These are phyloP conservation scores for Ormyrus thymus DNA, from an alignment of 2,888 invertebrate genomes.

Conservation along the genomic window DNA sequence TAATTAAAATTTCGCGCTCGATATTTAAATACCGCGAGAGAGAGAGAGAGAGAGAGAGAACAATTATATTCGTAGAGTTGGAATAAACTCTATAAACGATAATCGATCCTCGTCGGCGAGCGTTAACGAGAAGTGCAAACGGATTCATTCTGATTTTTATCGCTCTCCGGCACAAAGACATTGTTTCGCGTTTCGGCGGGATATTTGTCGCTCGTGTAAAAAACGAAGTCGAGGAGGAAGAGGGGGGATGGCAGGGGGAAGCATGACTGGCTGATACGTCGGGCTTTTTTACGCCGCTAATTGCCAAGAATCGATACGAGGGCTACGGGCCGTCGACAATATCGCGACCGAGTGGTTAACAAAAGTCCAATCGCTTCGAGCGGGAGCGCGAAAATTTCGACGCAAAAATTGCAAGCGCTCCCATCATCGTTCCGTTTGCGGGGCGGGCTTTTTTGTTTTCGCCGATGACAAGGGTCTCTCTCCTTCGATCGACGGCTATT, in stretches of 20 bases:
- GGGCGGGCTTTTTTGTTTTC: too few relatives aligned
- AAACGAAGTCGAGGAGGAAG: constrained; percentile 12
- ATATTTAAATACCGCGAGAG: too few relatives aligned
- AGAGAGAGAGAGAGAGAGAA: too few relatives aligned
- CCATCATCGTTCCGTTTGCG: constrained; percentile 25
- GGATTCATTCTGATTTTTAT: constrained; percentile 29
- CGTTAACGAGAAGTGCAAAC: too few relatives aligned
- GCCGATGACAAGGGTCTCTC: too few relatives aligned
- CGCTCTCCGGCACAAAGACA: background rate
- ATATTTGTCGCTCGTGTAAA: background rate
- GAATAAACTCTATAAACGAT: too few relatives aligned
- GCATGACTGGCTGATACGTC: background rate
- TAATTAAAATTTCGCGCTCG: too few relatives aligned
- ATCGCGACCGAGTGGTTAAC: constrained; percentile 55
- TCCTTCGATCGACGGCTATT: background rate
- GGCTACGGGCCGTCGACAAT: constrained; percentile 41
- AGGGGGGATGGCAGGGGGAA: background rate
- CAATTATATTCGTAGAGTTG: too few relatives aligned
- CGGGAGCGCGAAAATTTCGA: constrained; percentile 45
- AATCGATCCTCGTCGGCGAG: too few relatives aligned
- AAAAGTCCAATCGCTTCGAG: constrained; percentile 62
- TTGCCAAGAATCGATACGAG: constrained; percentile 51
- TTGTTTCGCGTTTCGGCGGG: background rate
- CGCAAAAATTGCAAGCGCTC: constrained; percentile 55
- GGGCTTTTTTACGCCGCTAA: constrained; percentile 45